Percentiles rank a stretch among this genome's conserved stretches.
These are phyloP conservation scores for Atta colombica DNA, from an alignment of 1,140 invertebrate species.

Conservation along the genomic window DNA sequence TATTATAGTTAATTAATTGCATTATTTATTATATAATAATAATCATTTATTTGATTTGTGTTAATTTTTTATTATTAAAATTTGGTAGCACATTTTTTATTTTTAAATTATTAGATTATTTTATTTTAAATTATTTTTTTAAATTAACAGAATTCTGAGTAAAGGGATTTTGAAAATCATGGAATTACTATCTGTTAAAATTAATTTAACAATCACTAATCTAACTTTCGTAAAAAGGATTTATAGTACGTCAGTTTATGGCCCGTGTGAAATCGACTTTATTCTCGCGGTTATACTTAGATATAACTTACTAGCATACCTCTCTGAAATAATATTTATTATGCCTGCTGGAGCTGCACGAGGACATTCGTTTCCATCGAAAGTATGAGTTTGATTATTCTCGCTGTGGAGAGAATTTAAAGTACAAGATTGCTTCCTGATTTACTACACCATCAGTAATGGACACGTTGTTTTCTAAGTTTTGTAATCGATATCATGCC, in stretches of 20 bases:
- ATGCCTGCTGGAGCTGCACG: constrained; percentile 35
- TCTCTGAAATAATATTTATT: constrained; percentile 56
- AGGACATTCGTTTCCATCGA: constrained; percentile 40
- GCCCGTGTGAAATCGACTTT: constrained; percentile 23
- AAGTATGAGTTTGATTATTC: constrained; percentile 53
- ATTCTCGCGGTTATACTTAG: constrained; percentile 21
- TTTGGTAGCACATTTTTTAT: background rate
- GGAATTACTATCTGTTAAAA: background rate
- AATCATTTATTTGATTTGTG: background rate
- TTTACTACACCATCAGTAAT: constrained; percentile 37
- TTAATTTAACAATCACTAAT: background rate
- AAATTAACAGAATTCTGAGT: background rate
- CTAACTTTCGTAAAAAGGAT: background rate
- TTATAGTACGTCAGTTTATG: background rate
- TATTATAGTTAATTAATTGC: background rate
- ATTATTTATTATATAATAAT: background rate
- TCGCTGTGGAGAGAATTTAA: constrained; percentile 39
- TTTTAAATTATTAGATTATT: too few species aligned
- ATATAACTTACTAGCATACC: constrained; percentile 19
- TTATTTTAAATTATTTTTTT: too few species aligned
- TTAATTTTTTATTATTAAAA: background rate
- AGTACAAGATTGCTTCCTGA: constrained; percentile 37
- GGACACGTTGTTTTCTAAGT: constrained; percentile 51
- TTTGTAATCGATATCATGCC: constrained; percentile 33
- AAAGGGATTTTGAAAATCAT: background rate